A percentile compares a stretch with the other conserved stretches of the same genome.
Evolutionary conservation across 2,888 invertebrate genomes (phyloP).

Genomic region (Conchocele bisecta): DNA sequence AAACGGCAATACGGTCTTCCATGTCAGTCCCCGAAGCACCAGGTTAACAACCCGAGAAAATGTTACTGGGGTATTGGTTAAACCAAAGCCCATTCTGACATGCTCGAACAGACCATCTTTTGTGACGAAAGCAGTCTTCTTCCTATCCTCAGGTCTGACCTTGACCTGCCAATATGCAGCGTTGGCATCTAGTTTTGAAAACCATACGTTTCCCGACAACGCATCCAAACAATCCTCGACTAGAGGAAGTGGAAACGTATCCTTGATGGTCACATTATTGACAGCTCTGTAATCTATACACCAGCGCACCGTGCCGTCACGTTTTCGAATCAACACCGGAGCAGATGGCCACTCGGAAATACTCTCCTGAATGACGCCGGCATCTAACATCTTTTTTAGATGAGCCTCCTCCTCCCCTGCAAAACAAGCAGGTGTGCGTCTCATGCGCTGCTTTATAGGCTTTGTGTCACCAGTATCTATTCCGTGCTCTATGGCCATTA

Average conservation of each 20-base stretch:
- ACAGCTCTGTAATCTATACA: conserved; percentile 42
- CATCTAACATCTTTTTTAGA: conserved; percentile 27
- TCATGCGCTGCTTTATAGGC: no score
- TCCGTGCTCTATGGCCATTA: no score
- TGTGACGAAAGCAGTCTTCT: conserved; percentile 60
- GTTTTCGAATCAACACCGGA: conserved; percentile 40
- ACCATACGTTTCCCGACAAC: conserved; percentile 30
- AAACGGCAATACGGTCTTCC: conserved; percentile 47
- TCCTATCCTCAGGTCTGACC: conserved; percentile 25
- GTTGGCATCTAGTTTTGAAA: conserved; percentile 39
- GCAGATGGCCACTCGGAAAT: conserved; percentile 42
- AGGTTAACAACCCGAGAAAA: conserved; percentile 15
- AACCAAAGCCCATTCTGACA: conserved; percentile 51
- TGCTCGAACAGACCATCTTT: conserved; percentile 52
- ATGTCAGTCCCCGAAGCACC: conserved; percentile 23
- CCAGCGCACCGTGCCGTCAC: conserved; percentile 36
- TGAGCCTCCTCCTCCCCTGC: no score
- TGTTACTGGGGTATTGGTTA: conserved; percentile 54
- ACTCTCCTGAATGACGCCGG: conserved; percentile 24
- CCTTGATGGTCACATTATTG: conserved; percentile 38
- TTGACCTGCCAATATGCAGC: conserved; percentile 42
- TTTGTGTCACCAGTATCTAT: no score
- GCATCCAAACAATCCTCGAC: conserved; percentile 42
- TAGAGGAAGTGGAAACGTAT: no score
- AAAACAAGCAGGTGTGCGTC: no score